phyloP scores from a whole-genome alignment of 1,140 invertebrate genomes.

The Sminthurinus signatus region DNA sequence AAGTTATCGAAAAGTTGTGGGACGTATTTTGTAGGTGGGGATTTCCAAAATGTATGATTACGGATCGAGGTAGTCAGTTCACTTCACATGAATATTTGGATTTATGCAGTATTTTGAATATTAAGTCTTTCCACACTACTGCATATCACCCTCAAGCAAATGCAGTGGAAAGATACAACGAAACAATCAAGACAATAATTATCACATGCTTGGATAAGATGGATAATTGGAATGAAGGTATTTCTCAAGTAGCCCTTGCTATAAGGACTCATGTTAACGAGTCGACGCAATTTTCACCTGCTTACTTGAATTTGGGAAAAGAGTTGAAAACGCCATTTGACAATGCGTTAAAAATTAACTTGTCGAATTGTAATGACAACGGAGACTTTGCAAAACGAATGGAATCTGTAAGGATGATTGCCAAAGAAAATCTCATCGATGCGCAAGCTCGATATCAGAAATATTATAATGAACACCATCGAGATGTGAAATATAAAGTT shows the following conservation, averaged over 20 bases:
- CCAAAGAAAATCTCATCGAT: background rate
- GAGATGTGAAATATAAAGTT: no score
- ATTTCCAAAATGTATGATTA: slow-evolving; percentile 34
- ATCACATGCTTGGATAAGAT: slow-evolving; percentile 26
- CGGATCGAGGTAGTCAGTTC: slow-evolving; percentile 43
- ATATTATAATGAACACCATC: no score
- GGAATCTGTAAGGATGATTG: background rate
- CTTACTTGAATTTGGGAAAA: slow-evolving; percentile 17
- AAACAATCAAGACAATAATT: slow-evolving; percentile 32
- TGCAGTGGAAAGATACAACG: slow-evolving; percentile 29
- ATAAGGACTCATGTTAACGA: slow-evolving; percentile 45
- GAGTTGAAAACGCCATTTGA: background rate
- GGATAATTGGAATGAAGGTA: slow-evolving; percentile 42
- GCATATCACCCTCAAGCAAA: slow-evolving; percentile 39
- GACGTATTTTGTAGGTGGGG: slow-evolving; percentile 41
- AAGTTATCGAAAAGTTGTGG: slow-evolving; percentile 20
- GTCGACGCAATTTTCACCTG: slow-evolving; percentile 45
- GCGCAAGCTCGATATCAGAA: no score
- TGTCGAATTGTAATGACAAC: background rate
- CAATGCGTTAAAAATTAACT: background rate
- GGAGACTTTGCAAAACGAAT: background rate
- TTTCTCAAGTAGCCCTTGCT: slow-evolving; percentile 46
- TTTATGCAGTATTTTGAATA: slow-evolving; percentile 8
- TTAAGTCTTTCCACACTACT: slow-evolving; percentile 17
- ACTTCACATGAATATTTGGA: slow-evolving; percentile 16